Evolutionary conservation across 2,113 vertebrate species (phyloP).

Genomic region (Lagenorhynchus albirostris): DNA sequence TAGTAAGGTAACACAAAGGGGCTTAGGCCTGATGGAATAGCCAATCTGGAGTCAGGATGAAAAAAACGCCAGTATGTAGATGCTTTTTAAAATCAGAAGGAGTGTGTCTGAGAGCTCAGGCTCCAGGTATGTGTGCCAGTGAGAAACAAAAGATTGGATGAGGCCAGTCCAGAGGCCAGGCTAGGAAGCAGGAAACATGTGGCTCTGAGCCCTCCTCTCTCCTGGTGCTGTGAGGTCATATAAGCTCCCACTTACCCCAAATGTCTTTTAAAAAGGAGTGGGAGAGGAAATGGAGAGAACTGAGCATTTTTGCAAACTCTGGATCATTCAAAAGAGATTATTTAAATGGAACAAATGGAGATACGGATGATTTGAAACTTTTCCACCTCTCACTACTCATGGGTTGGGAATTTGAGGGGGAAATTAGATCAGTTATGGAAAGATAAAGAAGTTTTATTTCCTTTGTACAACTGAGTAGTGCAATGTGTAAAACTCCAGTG

Average conservation of each 20-base stretch:
- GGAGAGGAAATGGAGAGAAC: not conserved
- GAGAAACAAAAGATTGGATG: not conserved
- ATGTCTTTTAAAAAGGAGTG: not conserved
- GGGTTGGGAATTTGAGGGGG: not conserved
- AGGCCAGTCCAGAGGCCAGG: not conserved
- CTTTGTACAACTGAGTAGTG: not conserved
- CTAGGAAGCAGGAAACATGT: not conserved
- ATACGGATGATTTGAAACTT: not conserved
- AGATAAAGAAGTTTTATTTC: not conserved
- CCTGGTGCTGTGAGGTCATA: not conserved
- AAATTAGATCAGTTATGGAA: not conserved
- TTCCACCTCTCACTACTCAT: not conserved
- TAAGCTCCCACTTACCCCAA: not conserved
- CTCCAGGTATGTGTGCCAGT: not conserved
- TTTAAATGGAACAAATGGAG: not conserved
- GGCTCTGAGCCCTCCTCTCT: not conserved
- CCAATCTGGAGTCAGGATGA: not conserved
- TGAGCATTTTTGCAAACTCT: not conserved
- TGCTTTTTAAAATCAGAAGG: not conserved
- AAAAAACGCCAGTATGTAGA: not conserved
- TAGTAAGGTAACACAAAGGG: not conserved
- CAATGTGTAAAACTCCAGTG: not conserved
- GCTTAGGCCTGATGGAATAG: not conserved
- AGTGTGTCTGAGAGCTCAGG: not conserved
- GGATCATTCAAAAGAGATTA: not conserved